phyloP scores from a whole-genome alignment of 2,888 invertebrate species.

The Thymelicus sylvestris region DNA sequence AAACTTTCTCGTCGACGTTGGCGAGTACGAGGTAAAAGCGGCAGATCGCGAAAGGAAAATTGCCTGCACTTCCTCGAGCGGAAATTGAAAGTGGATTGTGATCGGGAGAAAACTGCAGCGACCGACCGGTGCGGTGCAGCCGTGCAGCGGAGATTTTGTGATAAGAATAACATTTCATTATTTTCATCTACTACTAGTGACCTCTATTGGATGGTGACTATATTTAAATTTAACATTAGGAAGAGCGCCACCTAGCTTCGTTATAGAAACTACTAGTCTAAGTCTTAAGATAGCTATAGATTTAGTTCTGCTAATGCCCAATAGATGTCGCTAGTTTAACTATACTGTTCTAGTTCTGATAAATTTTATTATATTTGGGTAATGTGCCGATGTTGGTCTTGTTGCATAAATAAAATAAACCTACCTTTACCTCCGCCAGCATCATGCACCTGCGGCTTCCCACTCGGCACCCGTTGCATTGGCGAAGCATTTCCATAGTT shows the following conservation, averaged over 20 bases:
- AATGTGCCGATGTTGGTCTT: too few species aligned
- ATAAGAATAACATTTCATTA: slow-evolving; percentile 15
- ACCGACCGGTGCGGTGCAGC: slow-evolving; percentile 37
- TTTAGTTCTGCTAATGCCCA: slow-evolving; percentile 45
- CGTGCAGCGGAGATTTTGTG: slow-evolving; percentile 43
- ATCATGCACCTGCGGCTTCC: slow-evolving; percentile 81
- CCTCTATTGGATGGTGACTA: slow-evolving; percentile 52
- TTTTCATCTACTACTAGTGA: slow-evolving; percentile 45
- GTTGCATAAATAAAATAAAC: slow-evolving; percentile 46
- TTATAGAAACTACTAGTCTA: neutral
- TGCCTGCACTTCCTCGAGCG: slow-evolving; percentile 76
- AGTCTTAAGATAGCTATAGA: neutral
- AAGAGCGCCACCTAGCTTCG: slow-evolving; percentile 56
- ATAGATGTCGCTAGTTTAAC: slow-evolving; percentile 53
- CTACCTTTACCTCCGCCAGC: slow-evolving; percentile 84
- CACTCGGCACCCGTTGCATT: slow-evolving; percentile 82
- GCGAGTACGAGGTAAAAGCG: slow-evolving; percentile 69
- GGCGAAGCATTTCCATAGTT: slow-evolving; percentile 80
- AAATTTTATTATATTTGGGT: too few species aligned
- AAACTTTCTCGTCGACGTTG: slow-evolving; percentile 58
- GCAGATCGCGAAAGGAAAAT: slow-evolving; percentile 77
- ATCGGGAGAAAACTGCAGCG: slow-evolving; percentile 74
- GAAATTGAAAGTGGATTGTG: slow-evolving; percentile 80
- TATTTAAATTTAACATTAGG: slow-evolving; percentile 38
- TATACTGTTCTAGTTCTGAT: neutral